Base-by-base conservation (phyloP, 2,113 vertebrate species). In the Scopus umbretta region DNA sequence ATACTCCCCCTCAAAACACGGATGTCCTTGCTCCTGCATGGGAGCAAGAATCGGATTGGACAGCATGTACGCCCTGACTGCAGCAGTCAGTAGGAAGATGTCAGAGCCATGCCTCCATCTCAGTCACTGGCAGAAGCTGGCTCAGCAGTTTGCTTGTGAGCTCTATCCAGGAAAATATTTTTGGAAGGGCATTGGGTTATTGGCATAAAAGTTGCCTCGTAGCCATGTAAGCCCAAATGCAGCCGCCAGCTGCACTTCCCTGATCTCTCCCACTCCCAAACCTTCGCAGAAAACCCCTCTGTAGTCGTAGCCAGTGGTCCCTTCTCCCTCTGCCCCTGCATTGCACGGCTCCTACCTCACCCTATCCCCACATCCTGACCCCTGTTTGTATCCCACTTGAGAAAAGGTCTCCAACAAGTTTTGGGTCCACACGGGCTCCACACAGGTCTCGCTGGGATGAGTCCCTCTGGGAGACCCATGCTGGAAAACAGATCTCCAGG, bases 51-150 rank as follows among this genome's bases (percentile, higher is more conserved):
- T 6, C 1, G 1, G 3, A 0, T 11, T 7, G 1, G 58, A 32
- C 61, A 42, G 56, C 5, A 1, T 0, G 3, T 5, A 1, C 1
- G 0, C 10, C 13, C 36, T 0, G 0, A 21, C n/a, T 0, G 3
- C 53, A 21, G 65, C 0, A 0, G 40, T 9, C 0, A 0, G 34
- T 4, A 18, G 34, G 56, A 47, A 22, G 83, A 27, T 9, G 6
- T 13, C 2, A 0, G 50, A 59, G 70, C 38, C 2, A 0, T 21
- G 42, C 25, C 70, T 49, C 66, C 26, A 25, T 5, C 63, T 65
- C 6, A 0, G 4, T 12, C 1, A 0, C 82, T 34, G 55, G 29
- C 32, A 72, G 78, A 47, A 80, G 81, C 78, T 92, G 55, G 42
- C 85, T 94, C 90, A 88, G 96, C 79, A 78, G n/a, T 70, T 90